Percentiles rank a stretch among this genome's conserved stretches.
Conservation (phyloP, 1,140 invertebrate genomes). For the Oscheius sp. region DNA sequence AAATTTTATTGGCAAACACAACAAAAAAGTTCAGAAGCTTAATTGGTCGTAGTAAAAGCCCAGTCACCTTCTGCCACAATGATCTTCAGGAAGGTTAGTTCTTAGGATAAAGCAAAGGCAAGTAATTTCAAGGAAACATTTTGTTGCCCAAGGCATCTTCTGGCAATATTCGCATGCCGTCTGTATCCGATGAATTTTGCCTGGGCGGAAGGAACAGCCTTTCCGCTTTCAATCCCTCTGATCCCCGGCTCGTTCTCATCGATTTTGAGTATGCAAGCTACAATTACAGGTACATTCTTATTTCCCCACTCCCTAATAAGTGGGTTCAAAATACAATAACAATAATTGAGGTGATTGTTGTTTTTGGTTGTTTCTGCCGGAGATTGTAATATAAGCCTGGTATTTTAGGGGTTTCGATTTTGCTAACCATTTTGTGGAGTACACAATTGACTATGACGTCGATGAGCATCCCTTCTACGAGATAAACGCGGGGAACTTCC, state of each 20-base stretch:
- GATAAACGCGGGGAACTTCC: conserved; percentile 54
- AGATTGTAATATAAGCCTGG: background rate
- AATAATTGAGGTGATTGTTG: no score
- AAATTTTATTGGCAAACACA: background rate
- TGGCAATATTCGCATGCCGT: conserved; percentile 57
- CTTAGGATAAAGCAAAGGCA: background rate
- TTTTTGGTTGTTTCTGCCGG: no score
- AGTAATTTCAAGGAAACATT: conserved; percentile 47
- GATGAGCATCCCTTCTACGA: conserved; percentile 54
- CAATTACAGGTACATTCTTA: conserved; percentile 50
- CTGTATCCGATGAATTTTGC: conserved; percentile 43
- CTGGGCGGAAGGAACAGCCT: conserved; percentile 39
- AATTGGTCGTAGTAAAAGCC: conserved; percentile 61
- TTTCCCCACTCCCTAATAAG: no score
- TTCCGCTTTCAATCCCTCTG: conserved; percentile 57
- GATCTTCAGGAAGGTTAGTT: conserved; percentile 84
- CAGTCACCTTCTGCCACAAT: conserved; percentile 94
- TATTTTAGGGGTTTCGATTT: conserved; percentile 57
- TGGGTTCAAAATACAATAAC: no score
- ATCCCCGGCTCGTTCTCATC: conserved; percentile 56
- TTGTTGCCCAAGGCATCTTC: conserved; percentile 59
- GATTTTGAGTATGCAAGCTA: conserved; percentile 61
- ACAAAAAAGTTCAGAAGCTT: conserved; percentile 37
- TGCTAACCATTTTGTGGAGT: conserved; percentile 60
- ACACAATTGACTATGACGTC: conserved; percentile 57